phyloP scores from a whole-genome alignment of 1,140 invertebrate genomes.

The Scaptomyza graminum region DNA sequence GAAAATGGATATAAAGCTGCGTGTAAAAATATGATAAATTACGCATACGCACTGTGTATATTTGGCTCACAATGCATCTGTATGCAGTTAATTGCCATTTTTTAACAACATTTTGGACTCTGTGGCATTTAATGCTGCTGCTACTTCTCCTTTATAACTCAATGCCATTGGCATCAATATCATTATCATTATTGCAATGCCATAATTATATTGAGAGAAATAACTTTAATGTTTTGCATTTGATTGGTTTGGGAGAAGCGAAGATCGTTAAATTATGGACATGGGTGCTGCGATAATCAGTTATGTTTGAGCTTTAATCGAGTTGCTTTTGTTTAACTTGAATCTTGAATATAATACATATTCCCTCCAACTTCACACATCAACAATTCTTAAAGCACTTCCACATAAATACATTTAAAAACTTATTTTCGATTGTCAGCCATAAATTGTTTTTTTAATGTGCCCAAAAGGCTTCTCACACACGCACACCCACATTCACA shows the following conservation, averaged over 20 bases:
- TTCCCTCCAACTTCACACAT: neutral
- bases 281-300: no score
- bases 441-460: slow-evolving; percentile 73
- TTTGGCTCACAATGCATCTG: slow-evolving; percentile 11
- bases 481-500: slow-evolving; percentile 8
- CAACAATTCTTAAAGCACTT: neutral
- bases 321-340: no score
- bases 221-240: slow-evolving; percentile 40
- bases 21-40: slow-evolving; percentile 74
- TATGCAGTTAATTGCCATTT: slow-evolving; percentile 68
- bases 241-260: neutral
- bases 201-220: slow-evolving; percentile 43
- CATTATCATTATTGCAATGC: slow-evolving; percentile 30
- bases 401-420: slow-evolving; percentile 34
- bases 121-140: slow-evolving; percentile 10
- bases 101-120: slow-evolving; percentile 55
- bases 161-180: slow-evolving; percentile 15
- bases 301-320: slow-evolving; percentile 7
- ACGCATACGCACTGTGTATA: slow-evolving; percentile 50
- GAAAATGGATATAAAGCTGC: slow-evolving; percentile 62
- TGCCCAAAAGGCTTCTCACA: slow-evolving; percentile 34
- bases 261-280: no score
- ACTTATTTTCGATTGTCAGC: slow-evolving; percentile 43
- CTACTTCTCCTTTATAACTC: neutral
- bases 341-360: neutral